Conservation (phyloP, 2,888 invertebrate species). For the Chrysina gloriosa region DNA sequence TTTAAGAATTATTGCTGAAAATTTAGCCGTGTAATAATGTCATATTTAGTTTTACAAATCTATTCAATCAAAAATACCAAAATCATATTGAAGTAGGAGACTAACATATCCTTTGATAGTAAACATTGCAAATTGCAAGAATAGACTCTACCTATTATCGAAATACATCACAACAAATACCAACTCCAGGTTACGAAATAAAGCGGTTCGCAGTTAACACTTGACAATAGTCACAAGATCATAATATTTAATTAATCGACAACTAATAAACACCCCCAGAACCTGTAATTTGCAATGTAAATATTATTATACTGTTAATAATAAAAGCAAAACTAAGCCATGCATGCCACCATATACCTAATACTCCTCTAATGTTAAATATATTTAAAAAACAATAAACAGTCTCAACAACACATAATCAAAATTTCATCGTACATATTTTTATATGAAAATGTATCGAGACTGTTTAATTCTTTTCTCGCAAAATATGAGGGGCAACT, state of each 20-base stretch:
- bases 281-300: slow-evolving; percentile 36
- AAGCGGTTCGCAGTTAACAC: neutral
- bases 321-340: slow-evolving; percentile 34
- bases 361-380: slow-evolving; percentile 11
- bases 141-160: neutral
- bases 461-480: too few species aligned
- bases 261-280: neutral
- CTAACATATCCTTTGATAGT: slow-evolving; percentile 27
- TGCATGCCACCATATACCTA: slow-evolving; percentile 34
- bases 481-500: too few species aligned
- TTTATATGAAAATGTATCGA: too few species aligned
- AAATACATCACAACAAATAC: neutral
- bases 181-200: slow-evolving; percentile 7
- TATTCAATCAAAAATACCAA: slow-evolving; percentile 26
- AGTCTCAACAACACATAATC: too few species aligned
- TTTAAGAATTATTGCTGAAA: slow-evolving; percentile 45
- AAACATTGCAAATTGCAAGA: slow-evolving; percentile 32
- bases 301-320: slow-evolving; percentile 27
- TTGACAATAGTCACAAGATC: neutral
- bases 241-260: neutral
- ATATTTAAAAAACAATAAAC: too few species aligned
- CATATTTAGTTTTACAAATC: slow-evolving; percentile 40
- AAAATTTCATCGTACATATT: too few species aligned
- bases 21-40: slow-evolving; percentile 53
- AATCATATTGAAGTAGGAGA: slow-evolving; percentile 41